phyloP scores from a whole-genome alignment of 2,888 invertebrate genomes.

The Pristionchus entomophagus region DNA sequence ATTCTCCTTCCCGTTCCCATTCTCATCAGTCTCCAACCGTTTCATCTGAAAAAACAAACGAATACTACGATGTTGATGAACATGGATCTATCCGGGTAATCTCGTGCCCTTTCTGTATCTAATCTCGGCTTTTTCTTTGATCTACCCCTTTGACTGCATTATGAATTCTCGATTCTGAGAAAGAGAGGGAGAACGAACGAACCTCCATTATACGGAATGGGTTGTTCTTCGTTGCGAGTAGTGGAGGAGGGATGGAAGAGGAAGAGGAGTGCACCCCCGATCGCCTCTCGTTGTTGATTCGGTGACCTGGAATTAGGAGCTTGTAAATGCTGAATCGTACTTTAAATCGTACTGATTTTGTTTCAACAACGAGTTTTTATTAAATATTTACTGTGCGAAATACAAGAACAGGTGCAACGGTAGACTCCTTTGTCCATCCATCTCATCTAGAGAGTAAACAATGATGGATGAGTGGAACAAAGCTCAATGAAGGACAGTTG shows the following conservation, averaged over 20 bases:
- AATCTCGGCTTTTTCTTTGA: conserved; percentile 22
- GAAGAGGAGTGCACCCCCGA: not conserved
- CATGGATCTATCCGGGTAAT: not conserved
- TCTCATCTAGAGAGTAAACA: not conserved
- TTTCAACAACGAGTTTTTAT: too few species aligned
- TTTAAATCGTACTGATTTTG: too few species aligned
- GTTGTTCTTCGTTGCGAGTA: conserved; percentile 39
- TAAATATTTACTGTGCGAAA: too few species aligned
- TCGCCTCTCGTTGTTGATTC: conserved; percentile 16
- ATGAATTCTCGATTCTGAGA: not conserved
- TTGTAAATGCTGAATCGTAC: not conserved
- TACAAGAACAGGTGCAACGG: not conserved
- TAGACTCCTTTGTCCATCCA: not conserved
- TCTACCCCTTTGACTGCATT: not conserved
- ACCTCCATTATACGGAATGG: conserved; percentile 38
- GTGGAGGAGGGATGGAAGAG: conserved; percentile 5
- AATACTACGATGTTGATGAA: not conserved
- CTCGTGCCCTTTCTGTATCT: not conserved
- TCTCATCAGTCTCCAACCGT: conserved; percentile 22
- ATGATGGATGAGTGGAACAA: conserved; percentile 26
- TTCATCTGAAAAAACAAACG: conserved; percentile 24
- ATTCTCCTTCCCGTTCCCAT: conserved; percentile 47
- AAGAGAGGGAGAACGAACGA: not conserved
- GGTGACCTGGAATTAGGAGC: conserved; percentile 27
- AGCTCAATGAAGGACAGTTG: not conserved